These are phyloP conservation scores for Noctua comes DNA, from an alignment of 2,888 invertebrate genomes.

Conservation along the genomic window DNA sequence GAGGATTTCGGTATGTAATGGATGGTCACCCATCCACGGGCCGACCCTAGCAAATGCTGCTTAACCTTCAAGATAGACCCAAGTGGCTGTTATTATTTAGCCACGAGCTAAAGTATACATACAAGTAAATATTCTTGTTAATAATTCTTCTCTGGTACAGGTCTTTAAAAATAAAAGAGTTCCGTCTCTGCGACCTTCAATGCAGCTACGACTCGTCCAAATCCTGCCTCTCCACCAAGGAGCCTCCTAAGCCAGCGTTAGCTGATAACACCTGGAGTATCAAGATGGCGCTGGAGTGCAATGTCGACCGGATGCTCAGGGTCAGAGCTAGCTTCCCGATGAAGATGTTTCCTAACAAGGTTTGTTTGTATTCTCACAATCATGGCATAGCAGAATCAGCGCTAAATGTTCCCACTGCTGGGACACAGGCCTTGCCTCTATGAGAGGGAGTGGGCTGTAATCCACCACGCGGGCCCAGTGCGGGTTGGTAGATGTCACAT, in stretches of 20 bases:
- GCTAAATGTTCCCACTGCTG: background rate
- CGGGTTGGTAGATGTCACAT: background rate
- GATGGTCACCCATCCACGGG: background rate
- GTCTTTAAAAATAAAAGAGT: constrained; percentile 81
- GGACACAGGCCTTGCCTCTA: background rate
- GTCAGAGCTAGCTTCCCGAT: constrained; percentile 78
- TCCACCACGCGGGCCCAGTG: background rate
- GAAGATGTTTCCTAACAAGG: constrained; percentile 67
- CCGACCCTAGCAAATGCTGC: background rate
- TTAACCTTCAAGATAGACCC: background rate
- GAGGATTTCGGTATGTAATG: background rate
- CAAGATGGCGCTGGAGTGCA: constrained; percentile 81
- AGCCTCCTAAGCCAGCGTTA: constrained; percentile 76
- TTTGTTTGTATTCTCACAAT: constrained; percentile 32
- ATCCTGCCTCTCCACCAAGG: constrained; percentile 75
- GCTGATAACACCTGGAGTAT: constrained; percentile 76
- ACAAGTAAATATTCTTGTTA: too few species aligned
- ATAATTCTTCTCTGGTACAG: constrained; percentile 59
- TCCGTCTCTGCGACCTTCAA: constrained; percentile 82
- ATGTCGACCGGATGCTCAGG: constrained; percentile 78
- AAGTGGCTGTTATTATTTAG: too few species aligned
- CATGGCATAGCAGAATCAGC: background rate
- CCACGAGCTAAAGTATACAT: too few species aligned
- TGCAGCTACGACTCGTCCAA: constrained; percentile 77
- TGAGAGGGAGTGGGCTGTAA: background rate